Percentiles rank a stretch among this genome's conserved stretches.
Evolutionary conservation across 1,140 invertebrate genomes (phyloP).

Genomic region (Cotesia typhae): DNA sequence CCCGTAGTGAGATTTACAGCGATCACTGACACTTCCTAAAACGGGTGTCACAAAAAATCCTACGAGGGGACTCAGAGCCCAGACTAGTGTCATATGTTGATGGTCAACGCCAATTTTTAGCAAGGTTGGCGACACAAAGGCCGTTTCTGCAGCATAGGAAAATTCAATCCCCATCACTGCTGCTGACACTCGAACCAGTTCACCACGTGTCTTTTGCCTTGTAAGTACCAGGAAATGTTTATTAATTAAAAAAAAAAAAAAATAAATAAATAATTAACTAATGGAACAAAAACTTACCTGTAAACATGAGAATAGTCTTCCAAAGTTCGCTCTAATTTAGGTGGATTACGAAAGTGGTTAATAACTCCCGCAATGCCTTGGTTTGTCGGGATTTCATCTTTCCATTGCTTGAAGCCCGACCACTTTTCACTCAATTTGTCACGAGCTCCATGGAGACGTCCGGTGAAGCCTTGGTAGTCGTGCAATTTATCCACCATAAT

Average conservation of each 20-base stretch:
- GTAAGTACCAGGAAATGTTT: background rate
- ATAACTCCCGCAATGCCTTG: conserved; percentile 54
- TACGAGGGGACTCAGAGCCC: conserved; percentile 90
- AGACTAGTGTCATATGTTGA: conserved; percentile 93
- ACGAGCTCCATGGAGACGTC: conserved; percentile 74
- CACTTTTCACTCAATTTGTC: conserved; percentile 72
- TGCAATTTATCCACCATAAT: conserved; percentile 77
- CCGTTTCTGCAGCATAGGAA: conserved; percentile 96
- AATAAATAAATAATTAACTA: conserved; percentile 1
- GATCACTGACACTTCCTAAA: conserved; percentile 90
- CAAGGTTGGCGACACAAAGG: conserved; percentile 94
- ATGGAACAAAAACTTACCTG: conserved; percentile 68
- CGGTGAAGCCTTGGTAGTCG: conserved; percentile 78
- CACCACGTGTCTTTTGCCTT: conserved; percentile 79
- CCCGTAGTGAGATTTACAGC: conserved; percentile 82
- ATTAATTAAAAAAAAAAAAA: background rate
- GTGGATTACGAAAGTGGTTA: conserved; percentile 59
- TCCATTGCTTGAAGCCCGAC: conserved; percentile 69
- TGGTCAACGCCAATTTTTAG: conserved; percentile 92
- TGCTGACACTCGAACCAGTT: conserved; percentile 87
- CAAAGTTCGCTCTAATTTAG: conserved; percentile 60
- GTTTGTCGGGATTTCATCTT: conserved; percentile 64
- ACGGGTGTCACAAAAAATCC: conserved; percentile 95
- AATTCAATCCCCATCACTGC: conserved; percentile 98
- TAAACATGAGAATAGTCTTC: conserved; percentile 79